These are phyloP conservation scores for Agelas oroides DNA, from an alignment of 37 sponge, comb jelly and placozoan genomes.

Conservation along the genomic window DNA sequence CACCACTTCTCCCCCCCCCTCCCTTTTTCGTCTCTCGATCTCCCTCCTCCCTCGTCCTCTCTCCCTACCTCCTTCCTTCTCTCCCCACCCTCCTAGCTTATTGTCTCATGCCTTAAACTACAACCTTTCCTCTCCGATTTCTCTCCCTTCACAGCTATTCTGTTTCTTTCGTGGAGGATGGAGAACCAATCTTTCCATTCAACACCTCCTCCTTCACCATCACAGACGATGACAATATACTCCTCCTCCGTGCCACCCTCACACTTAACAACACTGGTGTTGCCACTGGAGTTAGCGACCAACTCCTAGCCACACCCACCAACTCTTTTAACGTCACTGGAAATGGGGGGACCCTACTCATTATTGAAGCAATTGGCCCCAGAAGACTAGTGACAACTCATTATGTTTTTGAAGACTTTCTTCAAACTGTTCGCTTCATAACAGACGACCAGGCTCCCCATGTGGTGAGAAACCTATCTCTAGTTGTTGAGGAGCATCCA, in stretches of 20 bases:
- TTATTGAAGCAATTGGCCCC: conserved; percentile 31
- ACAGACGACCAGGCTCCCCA: conserved; percentile 51
- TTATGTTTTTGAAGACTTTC: conserved; percentile 24
- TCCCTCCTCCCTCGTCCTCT: too few species aligned
- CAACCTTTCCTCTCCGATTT: too few species aligned
- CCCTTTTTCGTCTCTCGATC: conserved; percentile 2
- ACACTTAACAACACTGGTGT: not conserved
- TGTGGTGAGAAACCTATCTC: conserved; percentile 13
- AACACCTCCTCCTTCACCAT: conserved; percentile 35
- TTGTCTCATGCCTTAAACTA: too few species aligned
- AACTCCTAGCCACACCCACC: conserved; percentile 16
- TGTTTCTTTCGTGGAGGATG: conserved; percentile 44
- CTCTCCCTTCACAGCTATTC: conserved; percentile 4
- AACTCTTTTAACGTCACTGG: conserved; percentile 27
- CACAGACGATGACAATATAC: conserved; percentile 58
- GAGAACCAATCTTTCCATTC: not conserved
- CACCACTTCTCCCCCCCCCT: not conserved
- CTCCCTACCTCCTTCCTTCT: too few species aligned
- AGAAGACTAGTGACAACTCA: not conserved
- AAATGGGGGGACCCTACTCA: conserved; percentile 24
- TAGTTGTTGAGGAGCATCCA: conserved; percentile 43
- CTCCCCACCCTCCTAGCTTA: too few species aligned
- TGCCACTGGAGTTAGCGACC: conserved; percentile 12
- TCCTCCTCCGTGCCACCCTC: conserved; percentile 33
- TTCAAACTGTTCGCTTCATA: conserved; percentile 16